phyloP scores from a whole-genome alignment of 2,888 invertebrate genomes.

The Melieria omissa region DNA sequence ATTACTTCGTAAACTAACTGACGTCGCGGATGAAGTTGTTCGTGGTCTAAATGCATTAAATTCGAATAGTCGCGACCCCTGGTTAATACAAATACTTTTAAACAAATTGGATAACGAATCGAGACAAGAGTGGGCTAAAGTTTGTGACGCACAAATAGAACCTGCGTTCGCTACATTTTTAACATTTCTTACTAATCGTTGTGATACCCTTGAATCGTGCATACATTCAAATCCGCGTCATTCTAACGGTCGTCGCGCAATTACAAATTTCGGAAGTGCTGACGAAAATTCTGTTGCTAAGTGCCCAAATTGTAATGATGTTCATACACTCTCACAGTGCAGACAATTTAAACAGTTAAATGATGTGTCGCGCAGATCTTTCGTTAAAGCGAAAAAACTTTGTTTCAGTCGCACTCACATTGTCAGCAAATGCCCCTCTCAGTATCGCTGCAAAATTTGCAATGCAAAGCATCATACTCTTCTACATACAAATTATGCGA shows the following conservation, averaged over 20 bases:
- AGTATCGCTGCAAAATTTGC: too few species aligned
- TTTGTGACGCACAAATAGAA: slow-evolving; percentile 12
- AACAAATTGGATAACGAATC: slow-evolving; percentile 29
- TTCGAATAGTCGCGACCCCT: slow-evolving; percentile 23
- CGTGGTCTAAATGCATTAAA: slow-evolving; percentile 30
- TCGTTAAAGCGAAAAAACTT: not conserved
- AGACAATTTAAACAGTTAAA: not conserved
- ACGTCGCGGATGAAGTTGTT: too few species aligned
- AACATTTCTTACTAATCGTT: slow-evolving; percentile 31
- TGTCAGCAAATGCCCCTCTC: slow-evolving; percentile 2
- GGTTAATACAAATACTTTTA: slow-evolving; percentile 32
- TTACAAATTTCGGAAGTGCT: slow-evolving; percentile 9
- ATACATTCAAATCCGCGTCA: not conserved
- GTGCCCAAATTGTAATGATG: not conserved
- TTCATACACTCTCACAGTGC: not conserved
- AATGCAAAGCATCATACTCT: slow-evolving; percentile 1
- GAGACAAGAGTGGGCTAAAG: not conserved
- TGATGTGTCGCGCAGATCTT: not conserved
- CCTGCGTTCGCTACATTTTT: slow-evolving; percentile 27
- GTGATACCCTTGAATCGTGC: slow-evolving; percentile 34
- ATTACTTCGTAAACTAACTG: too few species aligned
- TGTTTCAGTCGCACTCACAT: not conserved
- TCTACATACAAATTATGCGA: not conserved
- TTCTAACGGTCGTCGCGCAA: slow-evolving; percentile 5
- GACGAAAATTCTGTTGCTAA: not conserved